These are phyloP conservation scores for Drosophila tripunctata DNA, from an alignment of 2,888 invertebrate genomes.

Conservation along the genomic window DNA sequence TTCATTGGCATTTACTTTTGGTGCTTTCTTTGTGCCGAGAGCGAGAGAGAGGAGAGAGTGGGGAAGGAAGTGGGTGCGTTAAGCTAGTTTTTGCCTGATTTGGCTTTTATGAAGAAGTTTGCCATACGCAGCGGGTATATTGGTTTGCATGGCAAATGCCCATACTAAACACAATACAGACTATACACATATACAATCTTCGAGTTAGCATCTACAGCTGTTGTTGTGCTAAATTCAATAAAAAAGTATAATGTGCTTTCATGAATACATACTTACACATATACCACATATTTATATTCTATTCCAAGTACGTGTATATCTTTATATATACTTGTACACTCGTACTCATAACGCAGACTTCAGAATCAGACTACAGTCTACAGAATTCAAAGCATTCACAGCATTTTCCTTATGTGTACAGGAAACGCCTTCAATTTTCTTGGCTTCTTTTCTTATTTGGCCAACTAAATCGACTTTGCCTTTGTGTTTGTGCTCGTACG, in stretches of 20 bases:
- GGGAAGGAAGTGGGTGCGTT: conserved; percentile 35
- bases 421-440: conserved; percentile 52
- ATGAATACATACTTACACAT: background rate
- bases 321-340: conserved; percentile 22
- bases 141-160: background rate
- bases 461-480: conserved; percentile 76
- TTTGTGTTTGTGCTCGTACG: conserved; percentile 46
- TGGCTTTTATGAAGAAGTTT: conserved; percentile 50
- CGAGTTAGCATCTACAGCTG: background rate
- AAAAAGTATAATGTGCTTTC: conserved; percentile 1
- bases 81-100: conserved; percentile 37
- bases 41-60: background rate
- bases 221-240: conserved; percentile 16
- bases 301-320: background rate
- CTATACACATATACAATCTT: background rate
- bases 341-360: too few species aligned
- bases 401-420: conserved; percentile 4
- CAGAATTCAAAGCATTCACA: conserved; percentile 5
- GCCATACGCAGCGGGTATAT: background rate
- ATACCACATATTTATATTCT: background rate
- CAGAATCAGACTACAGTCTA: conserved; percentile 8
- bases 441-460: conserved; percentile 67
- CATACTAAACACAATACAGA: background rate
- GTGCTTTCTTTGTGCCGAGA: conserved; percentile 22
- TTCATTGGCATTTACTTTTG: conserved; percentile 77